Conservation (phyloP, 2,888 invertebrate species). For the Frankliniella fusca region DNA sequence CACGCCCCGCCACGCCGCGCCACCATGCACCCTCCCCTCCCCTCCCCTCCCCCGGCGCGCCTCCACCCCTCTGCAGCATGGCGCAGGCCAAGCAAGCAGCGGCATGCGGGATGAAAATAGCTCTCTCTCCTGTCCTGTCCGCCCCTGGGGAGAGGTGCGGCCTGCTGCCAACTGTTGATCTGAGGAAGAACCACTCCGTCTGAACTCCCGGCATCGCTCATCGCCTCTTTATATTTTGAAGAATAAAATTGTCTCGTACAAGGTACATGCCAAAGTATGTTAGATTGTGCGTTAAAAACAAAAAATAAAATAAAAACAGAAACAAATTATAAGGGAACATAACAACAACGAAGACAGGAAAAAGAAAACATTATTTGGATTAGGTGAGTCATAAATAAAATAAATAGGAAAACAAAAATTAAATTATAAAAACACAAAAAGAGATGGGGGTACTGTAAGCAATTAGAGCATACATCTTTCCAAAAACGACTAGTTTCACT, state of each 20-base stretch:
- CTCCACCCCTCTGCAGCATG: too few species aligned
- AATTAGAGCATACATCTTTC: background rate
- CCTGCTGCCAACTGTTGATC: slow-evolving; percentile 19
- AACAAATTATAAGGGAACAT: background rate
- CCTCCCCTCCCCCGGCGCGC: slow-evolving; percentile 28
- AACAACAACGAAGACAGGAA: background rate
- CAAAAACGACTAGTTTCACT: slow-evolving; percentile 35
- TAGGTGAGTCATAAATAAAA: slow-evolving; percentile 20
- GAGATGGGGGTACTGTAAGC: background rate
- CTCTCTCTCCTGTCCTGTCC: background rate
- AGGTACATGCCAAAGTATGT: background rate
- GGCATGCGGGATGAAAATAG: slow-evolving; percentile 15
- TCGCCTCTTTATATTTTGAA: background rate
- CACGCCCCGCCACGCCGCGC: slow-evolving; percentile 28
- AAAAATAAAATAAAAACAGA: background rate
- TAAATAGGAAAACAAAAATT: slow-evolving; percentile 11
- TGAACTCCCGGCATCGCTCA: background rate
- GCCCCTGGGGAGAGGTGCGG: background rate
- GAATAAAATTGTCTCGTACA: background rate
- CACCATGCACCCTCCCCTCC: slow-evolving; percentile 28
- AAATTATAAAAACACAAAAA: slow-evolving; percentile 21
- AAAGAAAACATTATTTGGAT: background rate
- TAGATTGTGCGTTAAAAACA: background rate
- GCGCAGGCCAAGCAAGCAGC: background rate
- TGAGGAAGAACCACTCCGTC: slow-evolving; percentile 27